phyloP scores from a whole-genome alignment of 1,140 invertebrate genomes.

The Caenorhabditis brenneri region DNA sequence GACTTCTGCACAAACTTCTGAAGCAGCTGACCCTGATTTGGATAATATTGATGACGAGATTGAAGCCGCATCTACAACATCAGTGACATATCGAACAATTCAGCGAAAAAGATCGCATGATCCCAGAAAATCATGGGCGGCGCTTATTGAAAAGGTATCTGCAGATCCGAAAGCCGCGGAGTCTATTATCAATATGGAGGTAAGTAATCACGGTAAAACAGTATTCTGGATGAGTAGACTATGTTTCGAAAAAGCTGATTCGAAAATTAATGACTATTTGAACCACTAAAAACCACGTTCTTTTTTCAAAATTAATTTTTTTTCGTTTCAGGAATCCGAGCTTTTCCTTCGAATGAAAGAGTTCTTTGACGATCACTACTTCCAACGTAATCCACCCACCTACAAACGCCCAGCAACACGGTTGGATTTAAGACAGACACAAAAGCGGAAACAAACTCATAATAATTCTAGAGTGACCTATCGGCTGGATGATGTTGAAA shows the following conservation, averaged over 20 bases:
- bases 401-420: background rate
- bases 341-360: too few relatives aligned
- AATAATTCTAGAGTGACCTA: background rate
- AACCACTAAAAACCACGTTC: too few relatives aligned
- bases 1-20: background rate
- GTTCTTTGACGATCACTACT: background rate
- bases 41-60: constrained; percentile 12
- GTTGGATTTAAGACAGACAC: background rate
- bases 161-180: background rate
- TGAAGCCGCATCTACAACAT: background rate
- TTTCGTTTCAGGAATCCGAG: too few relatives aligned
- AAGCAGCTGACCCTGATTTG: background rate
- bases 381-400: background rate
- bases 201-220: background rate
- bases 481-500: background rate
- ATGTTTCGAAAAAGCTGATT: too few relatives aligned
- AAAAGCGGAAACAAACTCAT: background rate
- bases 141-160: background rate
- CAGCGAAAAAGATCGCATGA: background rate
- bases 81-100: background rate
- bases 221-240: too few relatives aligned
- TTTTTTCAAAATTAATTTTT: too few relatives aligned
- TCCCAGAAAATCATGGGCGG: background rate
- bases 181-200: constrained; percentile 13
- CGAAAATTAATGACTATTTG: too few relatives aligned